Conservation (phyloP, 2,113 vertebrate genomes). For the Pteruthius melanotis region DNA sequence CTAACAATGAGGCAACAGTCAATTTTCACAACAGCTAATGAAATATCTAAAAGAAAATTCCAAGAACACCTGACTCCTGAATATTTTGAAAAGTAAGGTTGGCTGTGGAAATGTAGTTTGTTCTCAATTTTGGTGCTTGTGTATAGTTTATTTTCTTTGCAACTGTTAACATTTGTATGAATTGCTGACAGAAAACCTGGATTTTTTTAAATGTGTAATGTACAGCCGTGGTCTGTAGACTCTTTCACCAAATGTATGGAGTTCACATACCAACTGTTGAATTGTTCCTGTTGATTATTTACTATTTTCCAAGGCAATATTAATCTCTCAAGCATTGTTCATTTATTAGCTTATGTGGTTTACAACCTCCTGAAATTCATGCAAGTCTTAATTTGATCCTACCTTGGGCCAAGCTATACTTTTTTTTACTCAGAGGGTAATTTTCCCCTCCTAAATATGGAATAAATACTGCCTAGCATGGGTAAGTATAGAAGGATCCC, state of each 20-base stretch:
- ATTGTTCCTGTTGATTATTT: not conserved
- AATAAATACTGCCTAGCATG: constrained; percentile 1
- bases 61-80: not conserved
- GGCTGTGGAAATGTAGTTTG: not conserved
- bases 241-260: not conserved
- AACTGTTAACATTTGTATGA: not conserved
- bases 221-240: not conserved
- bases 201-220: not conserved
- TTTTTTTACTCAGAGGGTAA: not conserved
- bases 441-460: not conserved
- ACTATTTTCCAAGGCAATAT: not conserved
- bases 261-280: not conserved
- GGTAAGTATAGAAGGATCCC: not conserved
- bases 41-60: not conserved
- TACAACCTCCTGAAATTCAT: not conserved
- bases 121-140: not conserved
- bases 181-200: not conserved
- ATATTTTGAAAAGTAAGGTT: not conserved
- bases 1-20: not conserved
- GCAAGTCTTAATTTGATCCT: not conserved
- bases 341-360: not conserved
- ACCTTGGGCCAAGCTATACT: not conserved
- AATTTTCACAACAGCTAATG: not conserved
- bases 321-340: not conserved
- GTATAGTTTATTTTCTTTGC: not conserved